phyloP scores from a whole-genome alignment of 30 jellyfish, hydroid and myxozoan species.

The Aurelia aurita region DNA sequence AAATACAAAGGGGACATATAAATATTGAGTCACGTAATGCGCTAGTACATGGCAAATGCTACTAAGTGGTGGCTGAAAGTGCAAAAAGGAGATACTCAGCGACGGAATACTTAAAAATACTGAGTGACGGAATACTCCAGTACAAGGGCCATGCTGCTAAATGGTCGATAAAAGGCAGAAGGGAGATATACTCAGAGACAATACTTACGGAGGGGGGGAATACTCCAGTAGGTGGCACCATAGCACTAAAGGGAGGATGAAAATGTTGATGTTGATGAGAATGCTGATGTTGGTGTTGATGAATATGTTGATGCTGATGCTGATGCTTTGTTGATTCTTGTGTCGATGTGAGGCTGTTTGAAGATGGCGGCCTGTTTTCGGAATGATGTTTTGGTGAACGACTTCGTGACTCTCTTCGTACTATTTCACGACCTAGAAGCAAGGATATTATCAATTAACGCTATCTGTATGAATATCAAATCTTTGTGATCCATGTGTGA shows the following conservation, averaged over 20 bases:
- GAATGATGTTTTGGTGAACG: conserved; percentile 59
- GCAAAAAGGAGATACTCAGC: too few species aligned
- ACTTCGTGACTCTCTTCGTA: conserved; percentile 48
- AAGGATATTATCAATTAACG: too few species aligned
- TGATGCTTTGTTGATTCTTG: conserved; percentile 67
- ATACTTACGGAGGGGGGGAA: conserved; percentile 70
- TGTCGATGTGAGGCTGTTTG: conserved; percentile 56
- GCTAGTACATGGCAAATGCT: too few species aligned
- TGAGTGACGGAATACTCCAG: too few species aligned
- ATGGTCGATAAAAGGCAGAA: too few species aligned
- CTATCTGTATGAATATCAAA: too few species aligned
- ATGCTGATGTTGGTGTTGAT: conserved; percentile 84
- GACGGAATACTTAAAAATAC: too few species aligned
- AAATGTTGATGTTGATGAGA: conserved; percentile 85
- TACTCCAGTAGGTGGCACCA: conserved; percentile 44
- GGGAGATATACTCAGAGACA: not conserved
- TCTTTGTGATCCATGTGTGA: too few species aligned
- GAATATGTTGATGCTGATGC: conserved; percentile 80
- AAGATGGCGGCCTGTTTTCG: conserved; percentile 69
- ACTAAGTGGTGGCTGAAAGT: too few species aligned
- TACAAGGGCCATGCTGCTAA: too few species aligned
- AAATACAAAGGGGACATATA: too few species aligned
- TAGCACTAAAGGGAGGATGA: conserved; percentile 75
- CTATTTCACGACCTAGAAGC: conserved; percentile 53
- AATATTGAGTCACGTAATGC: too few species aligned